phyloP scores from a whole-genome alignment of 2,797 vertebrate species.

The Euphonia xanthogaster region DNA sequence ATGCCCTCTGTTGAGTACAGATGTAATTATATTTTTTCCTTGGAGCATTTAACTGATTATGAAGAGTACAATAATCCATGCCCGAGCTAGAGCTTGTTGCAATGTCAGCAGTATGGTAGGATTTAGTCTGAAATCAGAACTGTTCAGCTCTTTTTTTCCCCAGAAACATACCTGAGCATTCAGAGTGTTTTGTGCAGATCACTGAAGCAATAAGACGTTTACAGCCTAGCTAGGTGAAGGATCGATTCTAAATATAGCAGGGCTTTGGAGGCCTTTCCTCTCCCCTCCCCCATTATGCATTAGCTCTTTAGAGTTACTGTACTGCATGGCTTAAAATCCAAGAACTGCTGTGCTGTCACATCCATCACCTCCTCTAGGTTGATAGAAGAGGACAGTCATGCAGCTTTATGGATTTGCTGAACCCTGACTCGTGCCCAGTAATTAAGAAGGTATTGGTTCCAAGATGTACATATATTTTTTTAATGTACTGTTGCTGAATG shows the following conservation, averaged over 20 bases:
- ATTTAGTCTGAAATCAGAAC: neutral
- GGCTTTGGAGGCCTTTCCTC: neutral
- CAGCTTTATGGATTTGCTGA: slow-evolving; percentile 58
- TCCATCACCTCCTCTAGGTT: slow-evolving; percentile 54
- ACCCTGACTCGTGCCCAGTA: neutral
- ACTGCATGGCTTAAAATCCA: slow-evolving; percentile 20
- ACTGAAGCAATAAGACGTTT: neutral
- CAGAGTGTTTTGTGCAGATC: neutral
- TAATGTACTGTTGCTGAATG: neutral
- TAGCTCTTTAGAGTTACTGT: slow-evolving; percentile 36
- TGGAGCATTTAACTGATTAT: neutral
- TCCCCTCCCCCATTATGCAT: neutral
- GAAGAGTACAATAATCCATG: neutral
- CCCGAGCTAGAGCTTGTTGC: neutral
- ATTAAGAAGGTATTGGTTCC: slow-evolving; percentile 50
- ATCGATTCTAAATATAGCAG: slow-evolving; percentile 35
- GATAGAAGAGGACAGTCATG: slow-evolving; percentile 52
- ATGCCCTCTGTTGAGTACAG: neutral
- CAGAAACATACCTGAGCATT: neutral
- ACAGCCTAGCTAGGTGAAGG: neutral
- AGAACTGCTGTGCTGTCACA: slow-evolving; percentile 33
- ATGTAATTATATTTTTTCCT: neutral
- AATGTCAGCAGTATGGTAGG: neutral
- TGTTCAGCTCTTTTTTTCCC: neutral
- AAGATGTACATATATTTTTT: neutral